These are phyloP conservation scores for Poecilobothrus nobilitatus DNA, from an alignment of 2,888 invertebrate genomes.

Conservation along the genomic window DNA sequence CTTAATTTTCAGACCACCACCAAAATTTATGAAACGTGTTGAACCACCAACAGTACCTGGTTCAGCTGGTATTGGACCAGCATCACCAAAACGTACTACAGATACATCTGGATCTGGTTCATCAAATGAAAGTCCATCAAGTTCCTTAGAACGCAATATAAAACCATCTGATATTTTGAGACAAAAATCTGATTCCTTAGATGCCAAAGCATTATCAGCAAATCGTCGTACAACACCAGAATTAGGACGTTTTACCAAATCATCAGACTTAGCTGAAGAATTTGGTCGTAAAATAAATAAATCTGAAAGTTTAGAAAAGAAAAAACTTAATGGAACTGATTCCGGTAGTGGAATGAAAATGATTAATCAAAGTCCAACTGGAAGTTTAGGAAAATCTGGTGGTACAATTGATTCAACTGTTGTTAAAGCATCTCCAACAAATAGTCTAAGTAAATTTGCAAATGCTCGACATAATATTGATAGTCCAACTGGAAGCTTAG, in stretches of 20 bases:
- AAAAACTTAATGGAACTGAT: slow-evolving; percentile 30
- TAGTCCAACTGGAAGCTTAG: slow-evolving; percentile 30
- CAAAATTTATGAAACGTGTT: slow-evolving; percentile 55
- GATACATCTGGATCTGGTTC: slow-evolving; percentile 29
- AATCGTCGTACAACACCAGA: slow-evolving; percentile 43
- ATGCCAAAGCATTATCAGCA: slow-evolving; percentile 36
- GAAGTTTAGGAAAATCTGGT: slow-evolving; percentile 39
- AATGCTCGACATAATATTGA: slow-evolving; percentile 27
- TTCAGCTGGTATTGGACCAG: slow-evolving; percentile 23
- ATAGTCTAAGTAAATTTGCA: slow-evolving; percentile 34
- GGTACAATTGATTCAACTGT: slow-evolving; percentile 19
- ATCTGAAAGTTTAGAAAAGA: slow-evolving; percentile 41
- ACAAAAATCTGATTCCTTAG: slow-evolving; percentile 43
- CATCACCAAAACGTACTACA: slow-evolving; percentile 36
- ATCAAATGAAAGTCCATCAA: slow-evolving; percentile 36
- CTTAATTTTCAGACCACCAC: slow-evolving; percentile 48
- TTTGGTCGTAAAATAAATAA: slow-evolving; percentile 42
- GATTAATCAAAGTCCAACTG: slow-evolving; percentile 35
- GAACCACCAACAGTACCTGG: slow-evolving; percentile 48
- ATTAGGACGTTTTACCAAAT: slow-evolving; percentile 34
- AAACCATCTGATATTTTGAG: slow-evolving; percentile 44
- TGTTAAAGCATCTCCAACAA: slow-evolving; percentile 40
- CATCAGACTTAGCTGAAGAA: slow-evolving; percentile 41
- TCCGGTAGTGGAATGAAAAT: slow-evolving; percentile 21
- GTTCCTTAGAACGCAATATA: slow-evolving; percentile 42